phyloP scores from a whole-genome alignment of 2,113 vertebrate genomes.

The Nycticorax nycticorax region DNA sequence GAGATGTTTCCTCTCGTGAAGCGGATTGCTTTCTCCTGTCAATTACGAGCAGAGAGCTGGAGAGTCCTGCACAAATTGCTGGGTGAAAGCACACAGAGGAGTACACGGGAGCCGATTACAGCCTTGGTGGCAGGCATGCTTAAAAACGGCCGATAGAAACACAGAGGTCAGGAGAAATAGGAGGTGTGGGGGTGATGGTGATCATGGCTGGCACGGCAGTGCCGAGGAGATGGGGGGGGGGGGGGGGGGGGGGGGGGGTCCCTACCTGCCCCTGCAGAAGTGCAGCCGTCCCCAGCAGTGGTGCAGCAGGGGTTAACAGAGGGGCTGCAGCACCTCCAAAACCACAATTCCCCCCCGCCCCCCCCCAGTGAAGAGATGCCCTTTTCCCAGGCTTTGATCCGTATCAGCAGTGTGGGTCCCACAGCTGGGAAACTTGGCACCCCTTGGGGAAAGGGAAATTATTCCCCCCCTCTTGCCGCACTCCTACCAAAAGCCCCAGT shows the following conservation, averaged over 20 bases:
- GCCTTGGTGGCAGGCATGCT: not conserved
- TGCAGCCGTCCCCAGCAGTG: accelerated
- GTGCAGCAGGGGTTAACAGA: not conserved
- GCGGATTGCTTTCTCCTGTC: constrained; percentile 39
- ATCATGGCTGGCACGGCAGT: not conserved
- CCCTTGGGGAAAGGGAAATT: accelerated
- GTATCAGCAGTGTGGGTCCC: not conserved
- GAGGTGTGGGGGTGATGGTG: not conserved
- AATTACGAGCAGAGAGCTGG: constrained; percentile 11
- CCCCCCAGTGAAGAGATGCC: not conserved
- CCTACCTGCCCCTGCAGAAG: not conserved
- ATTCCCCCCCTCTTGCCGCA: not conserved
- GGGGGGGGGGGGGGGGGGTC: too few species aligned
- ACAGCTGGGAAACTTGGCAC: not conserved
- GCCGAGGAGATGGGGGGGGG: not conserved
- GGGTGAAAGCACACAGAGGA: constrained; percentile 13
- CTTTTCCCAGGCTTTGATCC: not conserved
- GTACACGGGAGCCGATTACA: not conserved
- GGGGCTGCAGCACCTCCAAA: not conserved
- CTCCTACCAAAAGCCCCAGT: not conserved
- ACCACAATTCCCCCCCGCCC: not conserved
- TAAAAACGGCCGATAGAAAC: constrained; percentile 4
- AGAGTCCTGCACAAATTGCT: constrained; percentile 28
- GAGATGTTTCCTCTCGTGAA: constrained; percentile 24
- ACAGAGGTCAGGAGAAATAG: not conserved